A percentile compares a stretch with the other conserved stretches of the same genome.
These are phyloP conservation scores for Thamnophis elegans DNA, from an alignment of 2,797 vertebrate genomes.

Conservation along the genomic window DNA sequence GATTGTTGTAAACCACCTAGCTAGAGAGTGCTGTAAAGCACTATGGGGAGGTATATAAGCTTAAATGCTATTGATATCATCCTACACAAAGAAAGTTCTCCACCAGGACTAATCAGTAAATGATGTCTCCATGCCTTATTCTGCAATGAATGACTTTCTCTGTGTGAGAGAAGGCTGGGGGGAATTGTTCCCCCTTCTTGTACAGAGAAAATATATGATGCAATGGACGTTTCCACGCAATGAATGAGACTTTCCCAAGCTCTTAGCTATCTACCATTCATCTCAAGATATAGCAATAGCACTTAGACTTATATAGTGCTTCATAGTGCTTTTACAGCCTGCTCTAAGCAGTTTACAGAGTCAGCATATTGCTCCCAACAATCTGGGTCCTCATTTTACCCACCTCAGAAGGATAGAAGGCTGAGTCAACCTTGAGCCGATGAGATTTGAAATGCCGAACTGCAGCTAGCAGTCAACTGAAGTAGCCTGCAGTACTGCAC, in stretches of 20 bases:
- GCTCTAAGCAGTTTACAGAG: too few species aligned
- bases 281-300: neutral
- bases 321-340: too few species aligned
- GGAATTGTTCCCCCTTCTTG: neutral
- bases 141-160: neutral
- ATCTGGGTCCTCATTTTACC: too few species aligned
- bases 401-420: too few species aligned
- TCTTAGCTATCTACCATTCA: neutral
- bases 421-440: too few species aligned
- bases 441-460: too few species aligned
- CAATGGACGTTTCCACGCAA: neutral
- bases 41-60: neutral
- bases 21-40: neutral
- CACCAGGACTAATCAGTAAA: neutral
- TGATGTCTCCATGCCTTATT: too few species aligned
- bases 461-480: too few species aligned
- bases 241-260: neutral
- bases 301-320: too few species aligned
- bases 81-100: neutral
- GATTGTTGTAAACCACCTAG: neutral
- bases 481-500: too few species aligned
- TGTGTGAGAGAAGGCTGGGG: neutral
- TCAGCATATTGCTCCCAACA: too few species aligned
- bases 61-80: neutral
- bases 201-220: neutral